These are phyloP conservation scores for Rhynchopsitta pachyrhyncha DNA, from an alignment of 2,113 vertebrate genomes.

Conservation along the genomic window DNA sequence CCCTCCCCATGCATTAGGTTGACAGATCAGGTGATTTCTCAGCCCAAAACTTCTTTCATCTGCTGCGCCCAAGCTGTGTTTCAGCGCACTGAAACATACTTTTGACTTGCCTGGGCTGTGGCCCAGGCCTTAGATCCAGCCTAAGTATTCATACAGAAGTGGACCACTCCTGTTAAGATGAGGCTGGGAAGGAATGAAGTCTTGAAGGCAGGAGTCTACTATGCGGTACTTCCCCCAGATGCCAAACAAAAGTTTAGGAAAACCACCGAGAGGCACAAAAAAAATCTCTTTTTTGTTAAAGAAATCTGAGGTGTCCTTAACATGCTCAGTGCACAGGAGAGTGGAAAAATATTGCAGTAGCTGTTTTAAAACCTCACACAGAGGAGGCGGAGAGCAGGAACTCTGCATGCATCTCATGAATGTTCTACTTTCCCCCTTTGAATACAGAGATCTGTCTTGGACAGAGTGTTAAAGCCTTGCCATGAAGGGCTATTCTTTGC, in stretches of 20 bases:
- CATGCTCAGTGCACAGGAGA: slow-evolving; percentile 62
- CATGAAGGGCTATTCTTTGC: slow-evolving; percentile 85
- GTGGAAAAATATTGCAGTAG: slow-evolving; percentile 14
- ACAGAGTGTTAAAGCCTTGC: slow-evolving; percentile 78
- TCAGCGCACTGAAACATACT: neutral
- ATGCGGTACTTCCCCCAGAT: slow-evolving; percentile 54
- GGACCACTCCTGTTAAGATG: neutral
- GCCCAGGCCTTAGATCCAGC: neutral
- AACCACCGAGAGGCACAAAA: slow-evolving; percentile 65
- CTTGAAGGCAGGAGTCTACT: slow-evolving; percentile 35
- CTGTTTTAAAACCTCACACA: slow-evolving; percentile 69
- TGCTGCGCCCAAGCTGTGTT: neutral
- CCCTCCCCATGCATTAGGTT: accelerated
- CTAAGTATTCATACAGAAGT: slow-evolving; percentile 7
- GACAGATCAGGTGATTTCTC: neutral
- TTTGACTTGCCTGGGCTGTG: neutral
- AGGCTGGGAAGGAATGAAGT: neutral
- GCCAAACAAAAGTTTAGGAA: slow-evolving; percentile 62
- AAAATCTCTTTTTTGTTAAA: neutral
- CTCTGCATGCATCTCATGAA: slow-evolving; percentile 98
- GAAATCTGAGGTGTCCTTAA: slow-evolving; percentile 67
- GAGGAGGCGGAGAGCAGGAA: slow-evolving; percentile 67
- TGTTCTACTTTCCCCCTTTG: slow-evolving; percentile 88
- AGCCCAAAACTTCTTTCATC: neutral
- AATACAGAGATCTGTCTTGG: slow-evolving; percentile 92